Base-by-base conservation (phyloP, 1,140 invertebrate species). In the Macrobrachium nipponense region DNA sequence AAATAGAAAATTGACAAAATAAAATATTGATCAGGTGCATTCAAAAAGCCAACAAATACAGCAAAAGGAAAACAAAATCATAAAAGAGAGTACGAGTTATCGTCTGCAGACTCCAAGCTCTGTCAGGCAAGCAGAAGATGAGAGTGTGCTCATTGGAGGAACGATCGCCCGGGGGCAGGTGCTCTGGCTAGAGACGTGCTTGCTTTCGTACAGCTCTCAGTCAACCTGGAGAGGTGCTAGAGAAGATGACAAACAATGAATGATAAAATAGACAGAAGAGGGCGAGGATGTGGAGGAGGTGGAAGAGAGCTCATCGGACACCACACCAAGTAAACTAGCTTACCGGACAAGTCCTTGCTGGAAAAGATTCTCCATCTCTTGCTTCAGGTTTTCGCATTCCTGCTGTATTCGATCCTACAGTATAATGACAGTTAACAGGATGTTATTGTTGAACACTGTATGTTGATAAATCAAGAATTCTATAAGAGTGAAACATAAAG, bases 1-100 rank as follows among this genome's bases (percentile, higher is more conserved):
- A 86, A 80, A 84, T 73, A 86, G 72, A 86, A 80, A 84, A 81
- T 58, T 43, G 89, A 83, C 64, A 88, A 89, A 83, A 82, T 78
- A 89, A 88, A 80, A 89, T 83, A 85, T 70, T 18, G 64, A 59
- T 78, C 61, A 73, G 23, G 70, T 23, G 61, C n/a, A 20, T n/a
- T 78, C 82, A 85, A 58, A 43, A 85, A 79, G 64, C 73, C 27
- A 68, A 85, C 82, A 85, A 36, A 81, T 58, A 81, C 66, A 70
- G 66, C 62, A 81, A 81, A 81, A 81, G 64, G 27, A 44, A 72
- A 70, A 81, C 44, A 70, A 70, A 51, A 81, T 8, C 18, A 36
- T 36, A 73, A 73, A 36, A 23, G 11, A 36, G 27, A 36, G 23
- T 36, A 79, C 11, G 44, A 79, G 27, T 79, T 36, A 61, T 79